Evolutionary conservation across 2,888 invertebrate species (phyloP), one percentile per base, ranked within the genome.

Genomic region (Phasia obesa): DNA sequence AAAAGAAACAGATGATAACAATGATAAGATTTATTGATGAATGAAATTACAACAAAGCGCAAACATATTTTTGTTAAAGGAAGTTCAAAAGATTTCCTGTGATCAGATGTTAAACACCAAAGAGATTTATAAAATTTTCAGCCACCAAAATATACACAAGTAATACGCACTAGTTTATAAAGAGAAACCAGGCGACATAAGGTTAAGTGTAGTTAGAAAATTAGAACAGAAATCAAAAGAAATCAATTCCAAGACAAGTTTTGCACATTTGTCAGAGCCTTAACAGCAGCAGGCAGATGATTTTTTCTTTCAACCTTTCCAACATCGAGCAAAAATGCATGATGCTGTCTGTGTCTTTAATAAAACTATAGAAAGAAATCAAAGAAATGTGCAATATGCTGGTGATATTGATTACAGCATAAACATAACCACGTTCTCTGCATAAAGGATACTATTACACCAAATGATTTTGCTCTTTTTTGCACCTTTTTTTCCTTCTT

Each of bases 261-360:
- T 89, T 89, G 90, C 90, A 90, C 89, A 89, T 90, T 88, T 87
- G 86, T 35, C 73, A 55, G 62, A 78, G 44, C 51, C 17, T 11
- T 31, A 49, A 27, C 21, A 35, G 35, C 11, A 35, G 11, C 15
- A 57, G 64, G 64, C 78, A 77, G 74, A 77, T 84, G 79, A 78
- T 74, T 74, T 73, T 44, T 59, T n/a, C 11, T n/a, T 27, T 3
- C 15, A 38, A 7, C n/a, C n/a, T 57, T 49, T 49, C 27, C 38
- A 49, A 9, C 4, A 6, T 44, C 25, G 0, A n/a, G 60, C 17
- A 53, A 69, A 67, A 53, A 64, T 47, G 35, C 49, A 55, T 70
- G 60, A 55, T 49, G 60, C 35, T 65, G n/a, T 47, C 15, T 59
- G 11, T 27, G 44, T 59, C 25, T 42, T 64, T n/a, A 74, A 25